Evolutionary conservation across 92 coral and sea anemone species (phyloP), one percentile per base, ranked within the genome.

Genomic region (Isaurus tuberculatus): DNA sequence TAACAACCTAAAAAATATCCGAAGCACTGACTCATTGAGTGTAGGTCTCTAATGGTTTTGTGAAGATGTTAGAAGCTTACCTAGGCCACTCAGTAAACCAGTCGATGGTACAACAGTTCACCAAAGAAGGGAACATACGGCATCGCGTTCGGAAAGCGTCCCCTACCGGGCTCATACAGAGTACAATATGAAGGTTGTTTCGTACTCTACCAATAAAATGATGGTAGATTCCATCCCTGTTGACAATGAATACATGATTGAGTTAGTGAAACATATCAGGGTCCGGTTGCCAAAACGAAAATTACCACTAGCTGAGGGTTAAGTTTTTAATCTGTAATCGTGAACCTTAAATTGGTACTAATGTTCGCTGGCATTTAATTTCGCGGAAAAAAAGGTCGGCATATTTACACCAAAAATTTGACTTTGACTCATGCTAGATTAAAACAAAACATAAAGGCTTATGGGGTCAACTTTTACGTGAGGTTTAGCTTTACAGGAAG

Each of bases 21-120:
- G n/a, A 55, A 55, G 19, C 42, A 44, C 4, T 73, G 60, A 44
- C 15, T 19, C 23, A 44, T 25, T 55, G 7, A 40, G 7, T 40
- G 46, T 40, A 40, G 46, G 46, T 40, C 7, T 40, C 10, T 40
- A 40, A 40, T 40, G 19, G 5, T 4, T 5, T 55, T 4, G 23
- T 26, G 1, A 28, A 63, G 34, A 19, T 0, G 57, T 19, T n/a
- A n/a, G n/a, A n/a, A 25, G 19, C 90, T n/a, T 27, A 95, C 98
- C 98, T 94, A 40, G 99, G 99, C 99, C 99, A 96, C 67, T 96
- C 99, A 5, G 91, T 96, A 77, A 95, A 95, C 98, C 98, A 95
- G 86, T 95, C 98, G 46, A 95, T 95, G 4, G 98, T 95, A 80
- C 98, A 95, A 67, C 98, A 95, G 74, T 95, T 95, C 51, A 95